These are phyloP conservation scores for Thumatha senex DNA, from an alignment of 2,888 invertebrate genomes.

Conservation along the genomic window DNA sequence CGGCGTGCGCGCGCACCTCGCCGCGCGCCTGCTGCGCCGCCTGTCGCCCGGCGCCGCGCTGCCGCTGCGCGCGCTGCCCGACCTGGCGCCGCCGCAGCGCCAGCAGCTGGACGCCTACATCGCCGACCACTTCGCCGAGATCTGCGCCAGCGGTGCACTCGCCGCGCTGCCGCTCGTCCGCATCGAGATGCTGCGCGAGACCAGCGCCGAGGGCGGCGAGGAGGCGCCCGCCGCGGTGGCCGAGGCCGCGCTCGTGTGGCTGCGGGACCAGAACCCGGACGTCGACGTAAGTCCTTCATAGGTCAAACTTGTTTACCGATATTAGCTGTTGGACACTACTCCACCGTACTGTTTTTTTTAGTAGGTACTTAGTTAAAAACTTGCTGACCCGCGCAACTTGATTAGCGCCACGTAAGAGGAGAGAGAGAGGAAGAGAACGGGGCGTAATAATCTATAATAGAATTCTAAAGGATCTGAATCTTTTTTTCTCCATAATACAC, in stretches of 20 bases:
- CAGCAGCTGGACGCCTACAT: constrained; percentile 86
- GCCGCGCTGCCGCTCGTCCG: constrained; percentile 86
- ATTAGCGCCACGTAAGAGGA: too few relatives aligned
- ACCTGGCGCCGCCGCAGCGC: constrained; percentile 82
- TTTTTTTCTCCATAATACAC: too few relatives aligned
- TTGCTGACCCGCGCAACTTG: too few relatives aligned
- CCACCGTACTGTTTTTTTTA: too few relatives aligned
- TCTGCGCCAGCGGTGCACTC: constrained; percentile 85
- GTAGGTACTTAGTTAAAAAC: too few relatives aligned
- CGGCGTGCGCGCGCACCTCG: constrained; percentile 87
- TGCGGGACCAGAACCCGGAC: constrained; percentile 57
- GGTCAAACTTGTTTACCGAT: too few relatives aligned
- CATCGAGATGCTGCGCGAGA: constrained; percentile 90
- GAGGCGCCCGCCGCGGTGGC: constrained; percentile 84
- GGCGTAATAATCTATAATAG: too few relatives aligned
- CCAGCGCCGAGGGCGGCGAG: constrained; percentile 86
- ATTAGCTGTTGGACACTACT: too few relatives aligned
- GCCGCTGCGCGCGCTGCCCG: constrained; percentile 84
- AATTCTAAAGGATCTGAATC: too few relatives aligned
- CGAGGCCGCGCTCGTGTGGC: constrained; percentile 86
- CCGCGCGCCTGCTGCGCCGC: constrained; percentile 85
- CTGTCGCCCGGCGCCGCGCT: constrained; percentile 84
- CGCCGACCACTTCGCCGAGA: constrained; percentile 85
- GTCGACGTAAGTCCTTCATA: constrained; percentile 35
- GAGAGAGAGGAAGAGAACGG: too few relatives aligned